phyloP scores from a whole-genome alignment of 2,113 vertebrate genomes.

The Picathartes gymnocephalus region DNA sequence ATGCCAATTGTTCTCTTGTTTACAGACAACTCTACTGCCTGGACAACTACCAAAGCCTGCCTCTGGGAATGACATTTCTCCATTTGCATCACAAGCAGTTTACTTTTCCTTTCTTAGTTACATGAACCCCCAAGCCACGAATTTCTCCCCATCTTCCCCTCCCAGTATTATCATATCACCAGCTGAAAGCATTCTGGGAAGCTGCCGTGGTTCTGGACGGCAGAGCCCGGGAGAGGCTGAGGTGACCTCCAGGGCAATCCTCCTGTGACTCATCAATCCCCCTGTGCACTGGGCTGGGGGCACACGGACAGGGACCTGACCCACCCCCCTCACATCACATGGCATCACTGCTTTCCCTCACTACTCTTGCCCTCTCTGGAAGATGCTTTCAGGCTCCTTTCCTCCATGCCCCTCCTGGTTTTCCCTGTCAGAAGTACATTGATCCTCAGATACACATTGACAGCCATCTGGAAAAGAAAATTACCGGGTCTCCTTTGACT shows the following conservation, averaged over 20 bases:
- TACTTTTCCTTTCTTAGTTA: not conserved
- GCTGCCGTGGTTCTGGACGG: not conserved
- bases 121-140: accelerated
- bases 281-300: accelerated
- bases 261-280: not conserved
- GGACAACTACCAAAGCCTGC: not conserved
- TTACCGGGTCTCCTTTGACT: slow-evolving; percentile 91
- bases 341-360: not conserved
- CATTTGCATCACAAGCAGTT: not conserved
- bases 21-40: not conserved
- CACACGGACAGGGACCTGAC: not conserved
- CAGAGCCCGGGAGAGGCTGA: not conserved
- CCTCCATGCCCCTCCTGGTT: accelerated
- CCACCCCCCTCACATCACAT: not conserved
- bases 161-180: not conserved
- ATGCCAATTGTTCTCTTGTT: accelerated
- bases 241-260: not conserved
- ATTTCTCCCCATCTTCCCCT: not conserved
- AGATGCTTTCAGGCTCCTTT: not conserved
- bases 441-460: not conserved
- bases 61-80: not conserved
- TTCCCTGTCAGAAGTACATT: not conserved
- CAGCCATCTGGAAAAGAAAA: not conserved
- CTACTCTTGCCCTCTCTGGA: not conserved
- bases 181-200: not conserved